Percentiles rank a stretch among this genome's conserved stretches.
Conservation (phyloP, 2,113 vertebrate species). For the Odocoileus hemionus region DNA sequence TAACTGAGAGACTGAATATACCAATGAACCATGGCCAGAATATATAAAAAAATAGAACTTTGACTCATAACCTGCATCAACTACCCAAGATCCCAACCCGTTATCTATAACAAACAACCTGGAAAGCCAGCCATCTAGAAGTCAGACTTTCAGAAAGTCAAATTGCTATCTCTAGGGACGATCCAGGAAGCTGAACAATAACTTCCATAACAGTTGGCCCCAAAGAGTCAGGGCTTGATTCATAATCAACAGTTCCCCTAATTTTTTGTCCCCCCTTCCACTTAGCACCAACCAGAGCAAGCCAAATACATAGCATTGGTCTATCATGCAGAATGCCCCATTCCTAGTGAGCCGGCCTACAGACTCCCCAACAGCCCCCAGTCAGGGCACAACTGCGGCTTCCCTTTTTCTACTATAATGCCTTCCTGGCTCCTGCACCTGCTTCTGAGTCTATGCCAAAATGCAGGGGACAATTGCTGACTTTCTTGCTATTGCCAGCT, state of each 20-base stretch:
- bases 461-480: fast-evolving
- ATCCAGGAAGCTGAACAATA: background rate
- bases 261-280: background rate
- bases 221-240: background rate
- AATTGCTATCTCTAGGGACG: background rate
- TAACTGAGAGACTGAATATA: background rate
- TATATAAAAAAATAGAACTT: background rate
- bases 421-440: background rate
- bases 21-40: background rate
- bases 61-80: background rate
- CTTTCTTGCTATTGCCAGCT: background rate
- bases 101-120: background rate
- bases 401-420: fast-evolving
- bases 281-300: background rate
- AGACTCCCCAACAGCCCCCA: background rate
- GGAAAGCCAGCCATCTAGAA: background rate
- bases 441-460: background rate
- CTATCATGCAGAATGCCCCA: no score
- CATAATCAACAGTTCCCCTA: background rate
- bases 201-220: background rate
- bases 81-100: background rate
- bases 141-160: background rate
- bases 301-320: background rate
- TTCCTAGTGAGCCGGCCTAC: background rate
- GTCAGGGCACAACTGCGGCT: background rate